Evolutionary conservation across 1,140 invertebrate species (phyloP).

Genomic region (Calliphora vicina): DNA sequence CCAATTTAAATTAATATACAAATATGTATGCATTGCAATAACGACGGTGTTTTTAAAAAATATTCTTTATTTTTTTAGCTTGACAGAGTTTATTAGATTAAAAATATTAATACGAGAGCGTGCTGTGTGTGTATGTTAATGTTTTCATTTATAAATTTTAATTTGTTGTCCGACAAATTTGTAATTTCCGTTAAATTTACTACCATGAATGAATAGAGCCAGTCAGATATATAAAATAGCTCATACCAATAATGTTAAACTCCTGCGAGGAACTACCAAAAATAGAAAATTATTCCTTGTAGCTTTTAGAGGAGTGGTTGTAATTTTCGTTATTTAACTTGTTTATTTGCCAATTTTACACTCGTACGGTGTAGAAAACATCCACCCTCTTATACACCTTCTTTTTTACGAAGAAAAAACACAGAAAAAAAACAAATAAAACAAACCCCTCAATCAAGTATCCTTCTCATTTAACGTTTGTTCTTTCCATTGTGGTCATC

Average conservation of each 20-base stretch:
- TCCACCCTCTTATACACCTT: not conserved
- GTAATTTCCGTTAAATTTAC: conserved; percentile 53
- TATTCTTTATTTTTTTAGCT: not conserved
- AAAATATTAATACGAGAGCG: conserved; percentile 7
- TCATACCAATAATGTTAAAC: not conserved
- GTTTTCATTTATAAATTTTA: conserved; percentile 14
- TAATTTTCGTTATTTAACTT: conserved; percentile 55
- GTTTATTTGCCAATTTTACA: conserved; percentile 55
- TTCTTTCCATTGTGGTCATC: conserved; percentile 2
- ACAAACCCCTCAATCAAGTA: conserved; percentile 16
- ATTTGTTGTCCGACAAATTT: conserved; percentile 51
- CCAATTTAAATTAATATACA: too few relatives aligned
- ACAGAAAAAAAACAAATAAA: not conserved
- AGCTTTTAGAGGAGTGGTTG: conserved; percentile 52
- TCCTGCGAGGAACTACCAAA: not conserved
- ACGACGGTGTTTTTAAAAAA: not conserved
- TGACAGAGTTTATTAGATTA: conserved; percentile 27
- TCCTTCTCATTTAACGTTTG: not conserved
- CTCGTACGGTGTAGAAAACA: not conserved
- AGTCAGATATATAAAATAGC: not conserved
- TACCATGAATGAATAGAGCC: not conserved
- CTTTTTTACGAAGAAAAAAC: not conserved
- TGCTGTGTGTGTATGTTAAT: conserved; percentile 49
- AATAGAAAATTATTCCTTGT: not conserved
- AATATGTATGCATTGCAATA: too few relatives aligned